These are phyloP conservation scores for Leucoptera coffeella DNA, from an alignment of 2,888 invertebrate genomes.

Conservation along the genomic window DNA sequence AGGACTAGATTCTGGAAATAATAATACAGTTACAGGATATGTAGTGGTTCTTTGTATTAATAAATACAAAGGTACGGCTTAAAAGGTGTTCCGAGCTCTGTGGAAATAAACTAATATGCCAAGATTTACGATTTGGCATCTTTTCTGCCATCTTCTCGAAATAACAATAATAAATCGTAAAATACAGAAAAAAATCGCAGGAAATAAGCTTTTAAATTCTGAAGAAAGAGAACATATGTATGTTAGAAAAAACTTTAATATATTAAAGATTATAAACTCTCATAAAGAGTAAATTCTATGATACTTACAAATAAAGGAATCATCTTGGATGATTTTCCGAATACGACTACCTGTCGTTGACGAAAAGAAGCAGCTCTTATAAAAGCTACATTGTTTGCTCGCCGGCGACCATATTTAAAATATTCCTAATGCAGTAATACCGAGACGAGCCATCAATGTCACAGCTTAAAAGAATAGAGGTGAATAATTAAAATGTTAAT, in stretches of 20 bases:
- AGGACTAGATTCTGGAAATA: constrained; percentile 16
- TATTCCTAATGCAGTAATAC: constrained; percentile 40
- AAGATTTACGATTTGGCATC: too few species aligned
- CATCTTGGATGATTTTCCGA: constrained; percentile 37
- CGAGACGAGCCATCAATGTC: constrained; percentile 50
- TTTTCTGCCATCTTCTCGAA: too few species aligned
- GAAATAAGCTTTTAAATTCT: too few species aligned
- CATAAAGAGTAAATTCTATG: constrained; percentile 2
- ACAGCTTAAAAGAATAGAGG: constrained; percentile 32
- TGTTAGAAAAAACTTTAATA: too few species aligned
- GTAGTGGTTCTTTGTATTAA: too few species aligned
- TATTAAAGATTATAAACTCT: not conserved
- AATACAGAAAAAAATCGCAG: too few species aligned
- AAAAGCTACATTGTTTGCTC: constrained; percentile 35
- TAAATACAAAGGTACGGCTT: too few species aligned
- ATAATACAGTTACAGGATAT: too few species aligned
- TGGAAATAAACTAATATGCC: too few species aligned
- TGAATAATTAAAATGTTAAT: constrained; percentile 46
- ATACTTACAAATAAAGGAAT: constrained; percentile 35
- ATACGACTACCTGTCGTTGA: constrained; percentile 37
- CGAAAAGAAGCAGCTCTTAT: constrained; percentile 28
- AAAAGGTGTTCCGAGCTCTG: too few species aligned
- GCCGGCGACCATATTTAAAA: constrained; percentile 15
- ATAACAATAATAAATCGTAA: too few species aligned
- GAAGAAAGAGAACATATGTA: too few species aligned